Evolutionary conservation across 2,888 invertebrate species (phyloP), one percentile per base, ranked within the genome.

Genomic region (Luperina nickerlii): DNA sequence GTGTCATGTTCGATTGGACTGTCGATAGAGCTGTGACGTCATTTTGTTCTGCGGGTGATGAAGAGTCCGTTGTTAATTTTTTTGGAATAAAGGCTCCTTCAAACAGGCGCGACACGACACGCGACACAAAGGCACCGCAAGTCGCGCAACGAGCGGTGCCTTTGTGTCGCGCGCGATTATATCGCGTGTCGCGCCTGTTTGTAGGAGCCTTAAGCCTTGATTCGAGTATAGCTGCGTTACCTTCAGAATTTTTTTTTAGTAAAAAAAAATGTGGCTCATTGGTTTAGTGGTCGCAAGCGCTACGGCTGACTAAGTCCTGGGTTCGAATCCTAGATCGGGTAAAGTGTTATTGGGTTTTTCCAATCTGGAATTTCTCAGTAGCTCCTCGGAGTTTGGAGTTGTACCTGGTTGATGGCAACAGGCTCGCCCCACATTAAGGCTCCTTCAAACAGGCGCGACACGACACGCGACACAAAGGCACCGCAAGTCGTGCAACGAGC

Each of bases 1-100:
- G 82, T 90, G 88, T 87, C 88, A 80, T 81, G 76, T 77, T 51
- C 48, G 42, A 74, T 65, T 84, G 76, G 63, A 32, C 73, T 54
- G 62, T 38, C 8, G 42, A 54, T 60, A 15, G 20, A 69, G 27
- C 15, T 20, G 13, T 62, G 20, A 51, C 2, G 51, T 45, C n/a
- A 45, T 51, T 81, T 81, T 72, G 13, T 18, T 79, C 7, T 18
- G 27, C 32, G 54, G 7, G 27, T 42, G 27, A 24, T 70, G 15
- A 24, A 32, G 15, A 67, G 8, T 45, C 8, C 0, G 20, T 18
- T 38, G 8, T 32, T 32, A 20, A 48, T 74, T 76, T 62, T 9
- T 2, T 27, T 27, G 24, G 7, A 32, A n/a, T 74, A 42, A 42
- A n/a, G n/a, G n/a, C n/a, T n/a, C n/a, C n/a, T n/a, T n/a, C n/a